Evolutionary conservation across 2,797 vertebrate genomes (phyloP), one percentile per base, ranked within the genome.

Genomic region (Podargus strigoides): DNA sequence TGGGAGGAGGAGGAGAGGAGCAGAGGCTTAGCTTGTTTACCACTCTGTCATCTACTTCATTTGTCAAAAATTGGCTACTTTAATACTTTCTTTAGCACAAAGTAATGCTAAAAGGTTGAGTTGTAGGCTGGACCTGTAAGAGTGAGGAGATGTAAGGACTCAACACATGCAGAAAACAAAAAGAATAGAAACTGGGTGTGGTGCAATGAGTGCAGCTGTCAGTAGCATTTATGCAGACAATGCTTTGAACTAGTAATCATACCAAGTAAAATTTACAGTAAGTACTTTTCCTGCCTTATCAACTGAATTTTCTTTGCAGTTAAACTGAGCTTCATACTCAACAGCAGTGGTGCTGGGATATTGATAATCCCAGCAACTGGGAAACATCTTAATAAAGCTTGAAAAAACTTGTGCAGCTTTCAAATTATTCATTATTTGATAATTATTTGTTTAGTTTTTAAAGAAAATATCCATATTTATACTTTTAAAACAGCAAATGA

Each of bases 191-290:
- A 67, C 39, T 70, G 93, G 68, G 77, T 84, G 78, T 82, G 88
- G 68, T 93, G 70, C 3, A 12, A 37, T 66, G 72, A 86, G 49
- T 70, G 85, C 93, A 95, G 87, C 88, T 94, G 93, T 93, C 93
- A 85, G 36, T 46, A 80, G 73, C 55, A 83, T 90, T 90, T 95
- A 78, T 90, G 79, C 69, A 85, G 84, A 44, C 81, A 85, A 63
- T 89, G 93, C 92, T 96, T 96, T 95, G 91, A 96, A 94, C 87
- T 86, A 55, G 75, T 85, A 91, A 66, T 58, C 84, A 87, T 73
- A 87, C 46, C 80, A 82, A 76, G 77, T 84, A 73, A 93, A 91
- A 94, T 67, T 50, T 94, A 49, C 80, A 79, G 47, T 79, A 76
- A 94, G 64, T 83, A 55, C 41, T 91, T n/a, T 90, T 79, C 59